A percentile compares a stretch with the other conserved stretches of the same genome.
Evolutionary conservation across 1,140 invertebrate species (phyloP).

Genomic region (Lasioglossum albipes): DNA sequence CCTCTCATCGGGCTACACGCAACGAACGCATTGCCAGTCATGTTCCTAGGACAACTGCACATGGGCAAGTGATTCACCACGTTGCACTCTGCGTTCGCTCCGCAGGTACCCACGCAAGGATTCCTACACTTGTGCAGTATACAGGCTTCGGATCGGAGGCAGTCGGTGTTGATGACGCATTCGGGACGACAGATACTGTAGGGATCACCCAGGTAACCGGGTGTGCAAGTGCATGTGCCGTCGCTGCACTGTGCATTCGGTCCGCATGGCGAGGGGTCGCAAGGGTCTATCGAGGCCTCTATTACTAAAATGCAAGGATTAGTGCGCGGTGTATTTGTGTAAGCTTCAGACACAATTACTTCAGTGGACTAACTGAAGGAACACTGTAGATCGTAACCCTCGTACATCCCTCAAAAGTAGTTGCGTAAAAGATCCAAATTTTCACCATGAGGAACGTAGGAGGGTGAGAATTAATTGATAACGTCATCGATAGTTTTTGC

Average conservation of each 20-base stretch:
- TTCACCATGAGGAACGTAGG: no score
- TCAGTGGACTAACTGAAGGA: no score
- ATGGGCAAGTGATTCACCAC: slow-evolving; percentile 88
- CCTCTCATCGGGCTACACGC: slow-evolving; percentile 79
- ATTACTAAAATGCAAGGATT: slow-evolving; percentile 17
- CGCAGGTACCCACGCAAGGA: slow-evolving; percentile 87
- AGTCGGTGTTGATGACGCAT: slow-evolving; percentile 87
- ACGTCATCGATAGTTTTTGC: background rate
- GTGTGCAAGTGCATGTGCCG: slow-evolving; percentile 83
- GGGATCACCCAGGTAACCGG: slow-evolving; percentile 85
- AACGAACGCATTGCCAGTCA: slow-evolving; percentile 86
- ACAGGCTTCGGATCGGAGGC: slow-evolving; percentile 86
- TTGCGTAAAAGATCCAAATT: background rate
- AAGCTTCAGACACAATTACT: no score
- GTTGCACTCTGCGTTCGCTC: slow-evolving; percentile 85
- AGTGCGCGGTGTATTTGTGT: background rate
- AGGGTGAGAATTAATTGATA: no score
- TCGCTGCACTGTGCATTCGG: slow-evolving; percentile 83
- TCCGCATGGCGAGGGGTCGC: slow-evolving; percentile 85
- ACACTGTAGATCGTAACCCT: no score
- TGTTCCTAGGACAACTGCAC: slow-evolving; percentile 85
- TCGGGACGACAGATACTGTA: slow-evolving; percentile 84
- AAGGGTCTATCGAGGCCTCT: slow-evolving; percentile 78
- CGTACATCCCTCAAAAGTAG: no score
- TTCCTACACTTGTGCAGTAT: slow-evolving; percentile 85